Conservation (phyloP, 2,888 invertebrate species). For the Heliconius ethilla region DNA sequence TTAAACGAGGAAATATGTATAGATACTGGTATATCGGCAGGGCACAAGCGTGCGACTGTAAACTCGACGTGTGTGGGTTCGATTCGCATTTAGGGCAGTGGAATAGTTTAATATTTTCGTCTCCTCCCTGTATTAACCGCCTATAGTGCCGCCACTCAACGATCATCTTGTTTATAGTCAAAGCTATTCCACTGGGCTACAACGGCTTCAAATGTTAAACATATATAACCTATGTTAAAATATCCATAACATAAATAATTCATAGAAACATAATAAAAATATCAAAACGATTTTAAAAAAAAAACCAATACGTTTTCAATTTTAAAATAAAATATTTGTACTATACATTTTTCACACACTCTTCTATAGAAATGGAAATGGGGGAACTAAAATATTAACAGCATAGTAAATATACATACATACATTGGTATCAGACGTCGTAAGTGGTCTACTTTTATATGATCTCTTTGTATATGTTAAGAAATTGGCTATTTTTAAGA, state of each 20-base stretch:
- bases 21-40: background rate
- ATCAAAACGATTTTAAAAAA: no score
- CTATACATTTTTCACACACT: background rate
- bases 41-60: no score
- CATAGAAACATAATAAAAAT: no score
- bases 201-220: no score
- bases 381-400: background rate
- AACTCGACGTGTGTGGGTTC: no score
- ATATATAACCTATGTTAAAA: background rate
- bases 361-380: background rate
- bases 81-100: no score
- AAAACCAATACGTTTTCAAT: background rate
- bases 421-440: background rate
- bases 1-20: background rate
- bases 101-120: no score
- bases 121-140: no score
- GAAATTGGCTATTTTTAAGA: background rate
- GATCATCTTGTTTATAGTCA: no score
- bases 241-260: no score
- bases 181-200: no score
- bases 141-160: no score
- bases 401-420: background rate
- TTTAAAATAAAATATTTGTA: background rate
- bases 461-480: background rate
- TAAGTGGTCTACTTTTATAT: constrained; percentile 2